phyloP scores from a whole-genome alignment of 1,140 invertebrate genomes.

The Pygmarrhopalites habei region DNA sequence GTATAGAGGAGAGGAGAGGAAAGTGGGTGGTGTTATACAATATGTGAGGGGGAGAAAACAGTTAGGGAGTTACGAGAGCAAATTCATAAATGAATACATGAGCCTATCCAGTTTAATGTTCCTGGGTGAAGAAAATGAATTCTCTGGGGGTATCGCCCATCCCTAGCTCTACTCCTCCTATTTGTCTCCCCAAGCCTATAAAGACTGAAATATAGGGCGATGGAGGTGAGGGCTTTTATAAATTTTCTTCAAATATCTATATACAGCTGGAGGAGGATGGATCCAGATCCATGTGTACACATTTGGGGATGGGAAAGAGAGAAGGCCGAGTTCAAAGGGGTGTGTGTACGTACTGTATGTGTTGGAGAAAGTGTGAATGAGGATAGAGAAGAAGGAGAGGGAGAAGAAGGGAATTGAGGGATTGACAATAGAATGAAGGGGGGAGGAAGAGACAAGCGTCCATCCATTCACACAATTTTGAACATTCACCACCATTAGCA shows the following conservation, averaged over 20 bases:
- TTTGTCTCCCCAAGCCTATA: not conserved
- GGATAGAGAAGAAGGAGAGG: no score
- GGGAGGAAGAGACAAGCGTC: no score
- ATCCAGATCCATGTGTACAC: not conserved
- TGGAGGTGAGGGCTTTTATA: not conserved
- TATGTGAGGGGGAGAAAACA: not conserved
- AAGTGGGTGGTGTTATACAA: no score
- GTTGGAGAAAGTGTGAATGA: no score
- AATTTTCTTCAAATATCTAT: not conserved
- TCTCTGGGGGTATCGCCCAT: not conserved
- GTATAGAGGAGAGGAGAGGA: no score
- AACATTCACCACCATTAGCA: no score
- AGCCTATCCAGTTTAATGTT: slow-evolving; percentile 5
- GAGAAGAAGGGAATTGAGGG: no score
- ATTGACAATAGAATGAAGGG: no score
- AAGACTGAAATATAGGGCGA: not conserved
- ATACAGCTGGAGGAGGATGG: not conserved
- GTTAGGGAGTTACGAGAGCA: not conserved
- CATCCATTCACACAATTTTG: no score
- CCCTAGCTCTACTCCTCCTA: not conserved
- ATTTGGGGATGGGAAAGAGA: not conserved
- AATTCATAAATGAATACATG: slow-evolving; percentile 16
- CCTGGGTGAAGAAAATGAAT: slow-evolving; percentile 1
- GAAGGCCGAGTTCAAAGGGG: no score
- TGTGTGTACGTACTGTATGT: no score